A percentile compares a stretch with the other conserved stretches of the same genome.
These are phyloP conservation scores for Leptobrachium leishanense DNA, from an alignment of 2,113 vertebrate genomes.

Conservation along the genomic window DNA sequence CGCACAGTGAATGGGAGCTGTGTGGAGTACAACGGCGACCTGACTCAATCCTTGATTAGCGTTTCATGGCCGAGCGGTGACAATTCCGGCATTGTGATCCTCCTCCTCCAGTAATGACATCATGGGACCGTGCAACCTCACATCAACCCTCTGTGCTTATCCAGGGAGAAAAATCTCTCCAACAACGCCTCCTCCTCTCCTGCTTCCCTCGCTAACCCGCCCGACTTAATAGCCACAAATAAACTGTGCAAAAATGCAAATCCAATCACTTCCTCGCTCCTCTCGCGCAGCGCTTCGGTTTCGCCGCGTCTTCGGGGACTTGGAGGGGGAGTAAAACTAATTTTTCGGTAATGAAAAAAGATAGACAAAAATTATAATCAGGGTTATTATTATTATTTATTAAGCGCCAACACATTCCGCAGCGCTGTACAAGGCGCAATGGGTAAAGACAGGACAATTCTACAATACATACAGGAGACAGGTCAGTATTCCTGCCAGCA, in stretches of 20 bases:
- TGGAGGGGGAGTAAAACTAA: too few relatives aligned
- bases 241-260: not conserved
- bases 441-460: too few relatives aligned
- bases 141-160: slow-evolving; percentile 2
- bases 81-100: slow-evolving; percentile 22
- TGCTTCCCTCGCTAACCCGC: not conserved
- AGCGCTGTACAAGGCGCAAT: too few relatives aligned
- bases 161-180: slow-evolving; percentile 1
- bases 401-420: too few relatives aligned
- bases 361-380: too few relatives aligned
- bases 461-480: too few relatives aligned
- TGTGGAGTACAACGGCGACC: not conserved
- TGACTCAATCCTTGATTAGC: not conserved
- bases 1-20: not conserved
- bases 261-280: too few relatives aligned
- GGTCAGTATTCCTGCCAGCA: too few relatives aligned
- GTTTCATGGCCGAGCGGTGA: not conserved
- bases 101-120: slow-evolving; percentile 19
- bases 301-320: too few relatives aligned
- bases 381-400: too few relatives aligned
- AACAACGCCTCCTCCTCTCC: not conserved
- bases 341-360: too few relatives aligned
- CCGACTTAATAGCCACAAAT: not conserved
- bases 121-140: slow-evolving; percentile 9
- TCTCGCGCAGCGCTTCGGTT: too few relatives aligned